phyloP scores from a whole-genome alignment of 1,140 invertebrate genomes.

The Bombus difficillimus region DNA sequence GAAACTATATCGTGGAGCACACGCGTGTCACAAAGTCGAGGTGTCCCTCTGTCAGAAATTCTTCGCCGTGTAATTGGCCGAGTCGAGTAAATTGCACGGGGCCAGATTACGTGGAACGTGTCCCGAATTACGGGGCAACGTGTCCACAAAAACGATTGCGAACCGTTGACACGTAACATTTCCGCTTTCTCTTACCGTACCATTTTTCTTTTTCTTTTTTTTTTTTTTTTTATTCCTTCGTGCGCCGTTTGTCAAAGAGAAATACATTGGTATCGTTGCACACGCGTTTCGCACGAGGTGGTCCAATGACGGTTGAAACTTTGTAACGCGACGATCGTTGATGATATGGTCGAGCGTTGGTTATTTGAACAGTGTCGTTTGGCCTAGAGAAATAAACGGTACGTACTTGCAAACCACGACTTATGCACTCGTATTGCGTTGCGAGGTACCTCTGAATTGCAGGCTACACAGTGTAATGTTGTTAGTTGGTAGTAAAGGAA shows the following conservation, averaged over 20 bases:
- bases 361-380: constrained; percentile 27
- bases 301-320: too few species aligned
- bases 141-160: not conserved
- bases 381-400: not conserved
- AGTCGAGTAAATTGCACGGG: constrained; percentile 65
- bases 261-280: not conserved
- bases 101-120: constrained; percentile 69
- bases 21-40: not conserved
- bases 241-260: not conserved
- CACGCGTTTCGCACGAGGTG: too few species aligned
- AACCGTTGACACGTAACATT: constrained; percentile 1
- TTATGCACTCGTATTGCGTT: not conserved
- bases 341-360: not conserved
- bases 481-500: too few species aligned
- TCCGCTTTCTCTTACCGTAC: not conserved
- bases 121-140: constrained; percentile 42
- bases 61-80: constrained; percentile 64
- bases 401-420: not conserved
- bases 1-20: constrained; percentile 43
- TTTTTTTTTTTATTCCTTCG: too few species aligned
- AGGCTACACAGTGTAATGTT: not conserved
- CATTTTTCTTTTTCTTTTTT: too few species aligned
- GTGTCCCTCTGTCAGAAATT: constrained; percentile 58
- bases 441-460: not conserved
- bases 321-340: not conserved